phyloP scores from a whole-genome alignment of 2,888 invertebrate species.

The Platycnemis pennipes region DNA sequence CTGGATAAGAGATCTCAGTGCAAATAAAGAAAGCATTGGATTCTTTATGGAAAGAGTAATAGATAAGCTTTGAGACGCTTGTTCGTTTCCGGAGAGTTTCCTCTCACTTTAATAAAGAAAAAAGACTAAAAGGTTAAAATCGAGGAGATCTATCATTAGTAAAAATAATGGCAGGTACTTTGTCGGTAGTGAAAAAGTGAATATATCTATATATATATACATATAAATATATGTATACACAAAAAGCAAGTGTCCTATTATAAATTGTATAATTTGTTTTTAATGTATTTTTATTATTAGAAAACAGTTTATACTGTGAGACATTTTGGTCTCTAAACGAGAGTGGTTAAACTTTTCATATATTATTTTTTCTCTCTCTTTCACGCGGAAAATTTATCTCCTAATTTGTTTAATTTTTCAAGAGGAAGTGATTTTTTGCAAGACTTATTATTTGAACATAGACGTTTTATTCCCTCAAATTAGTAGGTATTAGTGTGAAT shows the following conservation, averaged over 20 bases:
- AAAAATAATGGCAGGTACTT: conserved; percentile 70
- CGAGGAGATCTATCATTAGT: conserved; percentile 71
- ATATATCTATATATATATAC: conserved; percentile 72
- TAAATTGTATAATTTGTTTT: conserved; percentile 70
- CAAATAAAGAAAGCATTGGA: conserved; percentile 29
- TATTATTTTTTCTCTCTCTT: conserved; percentile 59
- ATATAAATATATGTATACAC: conserved; percentile 72
- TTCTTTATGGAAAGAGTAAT: conserved; percentile 34
- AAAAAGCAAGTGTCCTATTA: conserved; percentile 72
- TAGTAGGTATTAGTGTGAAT: conserved; percentile 60
- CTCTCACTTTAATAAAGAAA: conserved; percentile 62
- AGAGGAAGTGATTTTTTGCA: conserved; percentile 35
- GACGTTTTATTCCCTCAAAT: conserved; percentile 28
- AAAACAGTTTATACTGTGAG: conserved; percentile 44
- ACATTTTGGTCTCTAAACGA: conserved; percentile 48
- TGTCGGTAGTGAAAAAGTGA: conserved; percentile 73
- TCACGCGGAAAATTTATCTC: conserved; percentile 17
- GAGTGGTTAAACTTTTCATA: conserved; percentile 53
- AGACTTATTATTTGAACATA: not conserved
- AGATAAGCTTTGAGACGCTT: conserved; percentile 58
- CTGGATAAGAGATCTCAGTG: conserved; percentile 61
- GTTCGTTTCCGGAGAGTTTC: conserved; percentile 54
- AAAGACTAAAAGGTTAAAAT: conserved; percentile 68
- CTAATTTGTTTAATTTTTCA: conserved; percentile 55
- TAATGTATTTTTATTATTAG: conserved; percentile 70